Conservation (phyloP, 2,113 vertebrate species). For the Vombatus ursinus region DNA sequence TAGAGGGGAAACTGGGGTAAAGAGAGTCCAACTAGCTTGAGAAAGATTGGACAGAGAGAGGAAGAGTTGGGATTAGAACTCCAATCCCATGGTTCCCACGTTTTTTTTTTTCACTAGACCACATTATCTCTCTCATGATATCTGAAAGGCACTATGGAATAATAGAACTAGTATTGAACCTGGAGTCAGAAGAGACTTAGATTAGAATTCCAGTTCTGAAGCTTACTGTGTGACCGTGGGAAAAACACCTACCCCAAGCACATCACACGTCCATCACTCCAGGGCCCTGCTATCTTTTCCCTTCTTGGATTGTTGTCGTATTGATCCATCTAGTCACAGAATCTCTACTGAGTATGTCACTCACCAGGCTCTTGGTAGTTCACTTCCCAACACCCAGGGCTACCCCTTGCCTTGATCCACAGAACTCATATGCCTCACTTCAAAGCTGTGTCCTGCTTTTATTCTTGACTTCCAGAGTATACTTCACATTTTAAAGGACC, state of each 20-base stretch:
- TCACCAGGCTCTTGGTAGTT: background rate
- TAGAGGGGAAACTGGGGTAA: background rate
- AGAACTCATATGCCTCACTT: background rate
- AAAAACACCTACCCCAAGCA: background rate
- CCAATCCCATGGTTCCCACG: background rate
- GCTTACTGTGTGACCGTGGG: background rate
- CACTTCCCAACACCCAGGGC: background rate
- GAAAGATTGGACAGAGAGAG: background rate
- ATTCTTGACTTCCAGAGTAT: background rate
- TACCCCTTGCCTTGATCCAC: background rate
- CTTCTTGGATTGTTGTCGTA: background rate
- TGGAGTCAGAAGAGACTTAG: background rate
- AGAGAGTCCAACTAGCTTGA: background rate
- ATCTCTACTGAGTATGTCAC: background rate
- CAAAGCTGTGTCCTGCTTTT: background rate
- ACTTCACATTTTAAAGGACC: background rate
- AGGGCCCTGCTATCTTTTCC: background rate
- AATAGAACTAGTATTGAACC: background rate
- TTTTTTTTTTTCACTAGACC: background rate
- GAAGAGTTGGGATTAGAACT: background rate
- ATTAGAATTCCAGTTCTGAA: background rate
- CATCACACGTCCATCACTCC: background rate
- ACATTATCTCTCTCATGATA: background rate
- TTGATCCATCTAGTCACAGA: background rate
- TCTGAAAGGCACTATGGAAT: background rate